These are phyloP conservation scores for Lycaon pictus DNA, from an alignment of 2,113 vertebrate species.

Conservation along the genomic window DNA sequence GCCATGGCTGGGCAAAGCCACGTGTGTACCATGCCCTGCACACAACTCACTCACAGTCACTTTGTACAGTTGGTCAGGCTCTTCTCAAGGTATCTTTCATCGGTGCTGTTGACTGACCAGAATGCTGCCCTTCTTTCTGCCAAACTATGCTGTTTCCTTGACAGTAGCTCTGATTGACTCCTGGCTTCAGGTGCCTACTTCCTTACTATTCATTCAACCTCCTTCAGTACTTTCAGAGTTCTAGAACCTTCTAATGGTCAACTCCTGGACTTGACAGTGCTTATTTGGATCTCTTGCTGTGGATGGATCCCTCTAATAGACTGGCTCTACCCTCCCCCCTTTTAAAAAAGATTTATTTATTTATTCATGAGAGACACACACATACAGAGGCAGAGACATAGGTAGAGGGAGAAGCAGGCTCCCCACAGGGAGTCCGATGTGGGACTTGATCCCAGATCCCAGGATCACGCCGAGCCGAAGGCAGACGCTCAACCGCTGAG, in stretches of 20 bases:
- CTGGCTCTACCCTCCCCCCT: background rate
- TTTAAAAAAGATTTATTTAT: too few species aligned
- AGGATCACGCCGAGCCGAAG: too few species aligned
- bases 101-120: background rate
- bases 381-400: too few species aligned
- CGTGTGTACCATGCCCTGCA: background rate
- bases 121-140: background rate
- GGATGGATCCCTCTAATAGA: conserved; percentile 4
- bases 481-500: too few species aligned
- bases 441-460: too few species aligned
- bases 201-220: background rate
- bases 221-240: background rate
- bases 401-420: too few species aligned
- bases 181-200: background rate
- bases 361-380: too few species aligned
- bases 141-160: background rate
- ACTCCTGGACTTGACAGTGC: background rate
- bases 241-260: background rate
- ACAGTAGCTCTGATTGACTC: background rate
- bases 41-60: background rate
- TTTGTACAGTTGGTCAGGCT: background rate
- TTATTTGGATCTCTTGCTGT: background rate
- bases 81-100: background rate
- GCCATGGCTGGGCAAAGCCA: background rate
- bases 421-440: too few species aligned